These are phyloP conservation scores for Callopanchax toddi DNA, from an alignment of 2,113 vertebrate species.

Conservation along the genomic window DNA sequence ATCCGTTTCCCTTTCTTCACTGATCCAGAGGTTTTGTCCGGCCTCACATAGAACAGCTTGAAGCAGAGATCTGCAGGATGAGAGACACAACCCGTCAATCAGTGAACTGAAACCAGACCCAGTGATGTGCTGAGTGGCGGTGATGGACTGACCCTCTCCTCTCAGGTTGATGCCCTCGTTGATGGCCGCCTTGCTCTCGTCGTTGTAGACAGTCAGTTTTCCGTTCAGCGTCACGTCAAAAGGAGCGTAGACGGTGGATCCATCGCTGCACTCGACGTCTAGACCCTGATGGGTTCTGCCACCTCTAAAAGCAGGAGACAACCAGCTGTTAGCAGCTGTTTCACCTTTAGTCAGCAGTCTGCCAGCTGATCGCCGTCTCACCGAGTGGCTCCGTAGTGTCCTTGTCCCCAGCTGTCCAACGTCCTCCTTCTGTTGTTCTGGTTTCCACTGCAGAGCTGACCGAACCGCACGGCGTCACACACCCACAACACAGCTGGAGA, in stretches of 20 bases:
- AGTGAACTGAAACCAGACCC: no score
- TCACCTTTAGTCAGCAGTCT: background rate
- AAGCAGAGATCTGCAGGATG: conserved; percentile 43
- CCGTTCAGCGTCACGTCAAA: conserved; percentile 35
- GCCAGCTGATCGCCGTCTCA: background rate
- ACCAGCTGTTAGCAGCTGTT: conserved; percentile 16
- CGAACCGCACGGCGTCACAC: conserved; percentile 32
- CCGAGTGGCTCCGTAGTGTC: conserved; percentile 41
- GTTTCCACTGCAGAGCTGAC: conserved; percentile 55
- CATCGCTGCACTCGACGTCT: conserved; percentile 46
- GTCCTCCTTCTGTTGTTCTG: conserved; percentile 22
- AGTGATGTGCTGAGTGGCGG: background rate
- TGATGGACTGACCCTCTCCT: conserved; percentile 30
- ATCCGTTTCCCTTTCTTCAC: conserved; percentile 27
- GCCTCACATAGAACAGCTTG: conserved; percentile 57
- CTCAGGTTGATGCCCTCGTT: conserved; percentile 47
- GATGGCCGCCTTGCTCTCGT: conserved; percentile 15
- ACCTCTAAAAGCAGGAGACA: conserved; percentile 18
- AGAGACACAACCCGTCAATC: background rate
- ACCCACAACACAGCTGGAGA: conserved; percentile 37
- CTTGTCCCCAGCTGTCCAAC: conserved; percentile 21
- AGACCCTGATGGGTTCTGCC: background rate
- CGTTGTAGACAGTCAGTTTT: conserved; percentile 25
- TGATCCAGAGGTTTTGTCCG: background rate
- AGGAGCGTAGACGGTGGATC: conserved; percentile 4